Conservation (phyloP, 2,113 vertebrate genomes). For the Calcarius ornatus region DNA sequence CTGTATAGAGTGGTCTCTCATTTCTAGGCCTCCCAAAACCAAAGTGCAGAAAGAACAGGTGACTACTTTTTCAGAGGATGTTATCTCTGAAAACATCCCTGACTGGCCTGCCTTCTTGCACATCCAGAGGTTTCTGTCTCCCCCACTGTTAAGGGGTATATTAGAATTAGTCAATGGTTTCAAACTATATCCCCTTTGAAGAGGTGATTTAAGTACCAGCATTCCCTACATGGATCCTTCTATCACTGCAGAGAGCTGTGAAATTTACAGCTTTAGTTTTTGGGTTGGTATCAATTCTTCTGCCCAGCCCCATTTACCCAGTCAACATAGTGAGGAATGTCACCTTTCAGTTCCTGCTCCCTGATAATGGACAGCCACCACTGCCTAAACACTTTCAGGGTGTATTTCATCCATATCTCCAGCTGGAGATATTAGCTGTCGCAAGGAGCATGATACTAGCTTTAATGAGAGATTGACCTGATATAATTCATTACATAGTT, state of each 20-base stretch:
- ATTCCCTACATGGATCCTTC: not conserved
- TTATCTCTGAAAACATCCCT: not conserved
- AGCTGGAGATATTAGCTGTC: not conserved
- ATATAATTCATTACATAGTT: not conserved
- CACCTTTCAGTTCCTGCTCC: not conserved
- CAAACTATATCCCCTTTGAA: not conserved
- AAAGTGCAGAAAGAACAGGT: not conserved
- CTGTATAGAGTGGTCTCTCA: not conserved
- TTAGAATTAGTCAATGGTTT: not conserved
- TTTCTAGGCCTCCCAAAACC: not conserved
- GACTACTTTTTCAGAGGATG: not conserved
- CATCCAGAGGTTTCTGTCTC: not conserved
- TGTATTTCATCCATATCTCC: not conserved
- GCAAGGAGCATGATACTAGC: not conserved
- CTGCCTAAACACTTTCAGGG: not conserved
- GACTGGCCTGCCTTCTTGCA: not conserved
- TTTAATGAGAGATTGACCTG: not conserved
- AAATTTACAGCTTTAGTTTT: not conserved
- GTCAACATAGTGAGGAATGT: not conserved
- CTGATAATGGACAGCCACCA: not conserved
- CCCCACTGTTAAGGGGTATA: not conserved
- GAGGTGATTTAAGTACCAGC: not conserved
- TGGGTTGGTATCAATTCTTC: not conserved
- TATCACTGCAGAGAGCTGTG: not conserved
- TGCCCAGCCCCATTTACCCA: not conserved